Evolutionary conservation across 2,113 vertebrate genomes (phyloP), one percentile per base, ranked within the genome.

Genomic region (Fregetta grallaria): DNA sequence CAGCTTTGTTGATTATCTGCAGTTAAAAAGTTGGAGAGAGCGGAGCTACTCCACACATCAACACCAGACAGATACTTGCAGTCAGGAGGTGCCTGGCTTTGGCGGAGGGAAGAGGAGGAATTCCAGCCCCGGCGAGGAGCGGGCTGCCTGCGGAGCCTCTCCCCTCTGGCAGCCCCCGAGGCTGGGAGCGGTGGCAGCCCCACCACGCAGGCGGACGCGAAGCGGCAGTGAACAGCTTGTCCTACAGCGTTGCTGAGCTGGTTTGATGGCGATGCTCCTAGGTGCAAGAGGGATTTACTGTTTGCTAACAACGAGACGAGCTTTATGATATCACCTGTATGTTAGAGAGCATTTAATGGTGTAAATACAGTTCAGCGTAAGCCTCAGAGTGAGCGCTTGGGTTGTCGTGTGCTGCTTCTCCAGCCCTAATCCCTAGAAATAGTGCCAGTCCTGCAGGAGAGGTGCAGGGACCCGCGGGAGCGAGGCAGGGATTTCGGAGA

Each of bases 1-100:
- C 76, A 45, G 92, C 94, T 97, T 92, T 96, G 96, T 93, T 94
- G 96, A 95, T 94, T 86, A 92, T 92, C 88, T 81, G 83, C 96
- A 67, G 91, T 94, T 86, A 81, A 45, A 83, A 95, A 95, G 91
- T 94, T 90, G 95, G 96, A 93, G 92, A 26, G 79, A 80, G 90
- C 68, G 3, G 90, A 71, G 86, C 94, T 80, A 36, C 79, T 90
- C 67, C 19, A 1, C 22, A 3, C 68, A 7, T 42, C 88, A 92
- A 89, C 88, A 68, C 8, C 88, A 84, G 79, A 44, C 65, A 47
- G 79, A 62, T 42, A 4, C 83, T 47, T 1, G 65, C 8, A n/a
- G 58, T 47, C 72, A 5, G 85, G 74, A 74, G 71, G 68, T 9
- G 67, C 78, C n/a, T 0, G 15, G 47, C 9, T 34, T 30, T 19